Evolutionary conservation across 2,888 invertebrate genomes (phyloP), one percentile per base, ranked within the genome.

Genomic region (Drosophila parthenogenetica): DNA sequence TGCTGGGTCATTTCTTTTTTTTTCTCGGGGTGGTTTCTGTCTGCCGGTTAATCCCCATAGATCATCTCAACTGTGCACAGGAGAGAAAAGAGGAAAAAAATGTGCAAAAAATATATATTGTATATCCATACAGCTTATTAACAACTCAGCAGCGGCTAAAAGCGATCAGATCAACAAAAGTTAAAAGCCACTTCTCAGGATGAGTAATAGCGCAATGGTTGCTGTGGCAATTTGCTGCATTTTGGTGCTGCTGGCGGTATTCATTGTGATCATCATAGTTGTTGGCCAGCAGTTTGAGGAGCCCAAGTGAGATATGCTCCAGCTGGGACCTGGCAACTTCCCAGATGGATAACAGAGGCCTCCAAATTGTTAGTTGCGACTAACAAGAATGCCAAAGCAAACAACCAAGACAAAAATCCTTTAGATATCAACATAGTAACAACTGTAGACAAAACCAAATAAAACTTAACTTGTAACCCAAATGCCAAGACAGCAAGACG

Each of bases 191-290:
- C n/a, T 14, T 25, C 14, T 32, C 19, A 32, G 5, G 19, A 92
- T 92, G 92, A 92, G 92, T 90, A 92, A 92, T 68, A 92, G 92
- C 82, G 92, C 92, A 71, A 96, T 96, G 96, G 95, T 96, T 91
- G 96, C 96, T 74, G 96, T 96, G 87, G 96, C 96, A 88, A 96
- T 96, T 86, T 96, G 96, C 93, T 96, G 96, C 92, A 96, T 96
- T 90, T 93, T 96, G 89, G 95, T 96, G 91, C 94, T 96, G 79
- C 93, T 96, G 91, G 95, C 95, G 81, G 96, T 96, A 81, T 96
- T 96, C 93, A 96, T 96, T 87, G 94, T 96, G 79, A 94, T 96
- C 90, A 96, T 96, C 92, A 96, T 96, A 86, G 95, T 96, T 77
- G 95, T 96, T 73, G 96, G 96, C 19, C 96, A 96, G 93, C 95